Evolutionary conservation across 2,888 invertebrate species (phyloP).

Genomic region (Saturnia japonica): DNA sequence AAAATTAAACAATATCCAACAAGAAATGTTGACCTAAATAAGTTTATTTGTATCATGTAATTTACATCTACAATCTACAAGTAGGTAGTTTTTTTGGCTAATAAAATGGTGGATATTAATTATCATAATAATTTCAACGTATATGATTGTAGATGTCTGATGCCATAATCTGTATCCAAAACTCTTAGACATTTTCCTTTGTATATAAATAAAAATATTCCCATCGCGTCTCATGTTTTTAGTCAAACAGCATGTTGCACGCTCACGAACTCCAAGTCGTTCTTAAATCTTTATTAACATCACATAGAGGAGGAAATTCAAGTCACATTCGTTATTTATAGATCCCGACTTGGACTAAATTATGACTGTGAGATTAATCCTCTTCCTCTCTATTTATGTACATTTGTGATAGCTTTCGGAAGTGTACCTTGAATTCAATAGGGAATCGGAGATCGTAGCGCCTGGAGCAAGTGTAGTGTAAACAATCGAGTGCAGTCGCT

Average conservation of each 20-base stretch:
- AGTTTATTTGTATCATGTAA: not conserved
- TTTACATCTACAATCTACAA: not conserved
- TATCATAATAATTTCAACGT: not conserved
- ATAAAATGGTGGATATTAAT: not conserved
- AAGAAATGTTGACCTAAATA: not conserved
- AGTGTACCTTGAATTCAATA: slow-evolving; percentile 34
- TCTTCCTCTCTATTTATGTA: slow-evolving; percentile 22
- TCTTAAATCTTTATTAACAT: slow-evolving; percentile 12
- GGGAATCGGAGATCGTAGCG: slow-evolving; percentile 27
- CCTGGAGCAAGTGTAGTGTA: slow-evolving; percentile 35
- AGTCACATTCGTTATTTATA: slow-evolving; percentile 14
- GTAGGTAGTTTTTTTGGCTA: not conserved
- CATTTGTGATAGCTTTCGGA: slow-evolving; percentile 31
- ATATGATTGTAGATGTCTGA: not conserved
- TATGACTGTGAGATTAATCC: slow-evolving; percentile 15
- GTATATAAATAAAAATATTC: not conserved
- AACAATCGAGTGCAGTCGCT: slow-evolving; percentile 46
- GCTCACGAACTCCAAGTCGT: not conserved
- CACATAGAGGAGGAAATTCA: not conserved
- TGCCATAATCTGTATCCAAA: not conserved
- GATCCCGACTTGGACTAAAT: not conserved
- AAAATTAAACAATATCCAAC: not conserved
- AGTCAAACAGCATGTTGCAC: not conserved
- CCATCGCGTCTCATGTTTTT: not conserved
- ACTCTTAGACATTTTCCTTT: not conserved